Conservation (phyloP, 35 echinoderm and acorn worm genomes). For the Lytechinus variegatus region DNA sequence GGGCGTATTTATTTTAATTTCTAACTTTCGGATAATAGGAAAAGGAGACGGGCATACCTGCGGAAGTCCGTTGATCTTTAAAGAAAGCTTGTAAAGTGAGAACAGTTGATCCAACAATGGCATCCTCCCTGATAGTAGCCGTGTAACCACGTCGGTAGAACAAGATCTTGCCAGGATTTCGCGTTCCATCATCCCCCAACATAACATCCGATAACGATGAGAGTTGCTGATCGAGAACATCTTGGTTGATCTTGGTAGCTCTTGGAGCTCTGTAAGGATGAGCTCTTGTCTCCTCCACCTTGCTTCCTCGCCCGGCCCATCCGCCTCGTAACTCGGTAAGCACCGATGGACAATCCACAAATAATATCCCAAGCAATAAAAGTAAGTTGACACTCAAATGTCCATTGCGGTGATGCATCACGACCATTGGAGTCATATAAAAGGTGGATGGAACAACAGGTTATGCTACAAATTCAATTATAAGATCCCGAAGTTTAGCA, state of each 20-base stretch:
- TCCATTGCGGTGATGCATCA: not conserved
- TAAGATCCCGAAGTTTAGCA: not conserved
- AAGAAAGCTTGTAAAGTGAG: conserved; percentile 24
- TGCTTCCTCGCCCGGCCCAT: not conserved
- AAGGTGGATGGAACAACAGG: not conserved
- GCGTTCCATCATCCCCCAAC: not conserved
- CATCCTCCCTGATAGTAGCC: conserved; percentile 26
- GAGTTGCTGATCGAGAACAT: not conserved
- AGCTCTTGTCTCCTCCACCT: not conserved
- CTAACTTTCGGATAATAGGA: no score
- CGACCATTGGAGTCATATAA: not conserved
- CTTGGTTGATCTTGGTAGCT: no score
- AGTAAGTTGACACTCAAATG: not conserved
- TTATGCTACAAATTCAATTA: not conserved
- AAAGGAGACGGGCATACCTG: not conserved
- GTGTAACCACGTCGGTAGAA: not conserved
- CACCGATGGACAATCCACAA: not conserved
- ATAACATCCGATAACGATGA: not conserved
- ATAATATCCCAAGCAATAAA: not conserved
- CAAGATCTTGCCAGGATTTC: not conserved
- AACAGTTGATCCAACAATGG: not conserved
- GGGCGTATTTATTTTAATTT: no score
- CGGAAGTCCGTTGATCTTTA: not conserved
- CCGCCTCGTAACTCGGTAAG: not conserved
- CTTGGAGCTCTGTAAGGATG: not conserved